Conservation (phyloP, 2,113 vertebrate genomes). For the Diphyllodes magnificus region DNA sequence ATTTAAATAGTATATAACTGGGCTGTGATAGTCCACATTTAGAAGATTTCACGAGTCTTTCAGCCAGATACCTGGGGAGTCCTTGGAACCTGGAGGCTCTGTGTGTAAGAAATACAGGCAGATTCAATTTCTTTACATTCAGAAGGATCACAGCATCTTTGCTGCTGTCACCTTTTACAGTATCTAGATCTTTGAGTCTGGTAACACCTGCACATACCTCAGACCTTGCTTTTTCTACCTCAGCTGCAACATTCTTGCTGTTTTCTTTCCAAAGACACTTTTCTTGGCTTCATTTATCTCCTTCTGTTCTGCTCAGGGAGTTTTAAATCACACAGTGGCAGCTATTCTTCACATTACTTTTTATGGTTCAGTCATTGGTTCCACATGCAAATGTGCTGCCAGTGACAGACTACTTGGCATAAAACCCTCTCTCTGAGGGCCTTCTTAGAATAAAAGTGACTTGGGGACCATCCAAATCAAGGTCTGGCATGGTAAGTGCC, state of each 20-base stretch:
- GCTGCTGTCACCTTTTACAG: not conserved
- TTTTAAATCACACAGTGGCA: not conserved
- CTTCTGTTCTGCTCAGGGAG: not conserved
- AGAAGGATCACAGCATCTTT: not conserved
- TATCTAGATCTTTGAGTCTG: not conserved
- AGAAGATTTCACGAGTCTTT: not conserved
- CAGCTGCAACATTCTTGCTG: not conserved
- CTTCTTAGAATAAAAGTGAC: not conserved
- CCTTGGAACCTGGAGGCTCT: not conserved
- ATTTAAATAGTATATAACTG: not conserved
- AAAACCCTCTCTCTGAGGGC: not conserved
- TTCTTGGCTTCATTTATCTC: not conserved
- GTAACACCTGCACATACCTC: not conserved
- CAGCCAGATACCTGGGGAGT: not conserved
- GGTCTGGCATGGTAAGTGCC: not conserved
- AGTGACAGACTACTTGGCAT: not conserved
- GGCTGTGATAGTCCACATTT: not conserved
- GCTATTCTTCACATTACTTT: not conserved
- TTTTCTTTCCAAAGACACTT: not conserved
- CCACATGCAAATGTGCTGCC: not conserved
- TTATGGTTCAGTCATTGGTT: not conserved
- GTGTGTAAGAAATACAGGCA: not conserved
- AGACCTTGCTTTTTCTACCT: not conserved
- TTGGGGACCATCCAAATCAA: not conserved
- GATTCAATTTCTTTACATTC: not conserved